phyloP scores from a whole-genome alignment of 2,797 vertebrate species.

The Crenuchus spilurus region DNA sequence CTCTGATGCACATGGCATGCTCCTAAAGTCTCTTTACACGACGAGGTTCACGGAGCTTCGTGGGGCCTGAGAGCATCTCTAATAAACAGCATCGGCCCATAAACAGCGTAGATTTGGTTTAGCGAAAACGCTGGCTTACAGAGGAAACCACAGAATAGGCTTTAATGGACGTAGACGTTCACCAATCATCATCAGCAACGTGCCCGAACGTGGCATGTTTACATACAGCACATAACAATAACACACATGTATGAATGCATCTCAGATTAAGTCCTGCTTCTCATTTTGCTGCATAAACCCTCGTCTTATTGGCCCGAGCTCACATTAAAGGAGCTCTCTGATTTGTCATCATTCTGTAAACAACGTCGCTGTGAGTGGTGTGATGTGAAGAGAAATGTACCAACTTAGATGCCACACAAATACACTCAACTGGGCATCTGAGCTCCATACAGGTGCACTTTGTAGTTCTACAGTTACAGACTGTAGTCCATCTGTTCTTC shows the following conservation, averaged over 20 bases:
- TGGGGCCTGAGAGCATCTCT: not conserved
- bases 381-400: too few species aligned
- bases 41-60: slow-evolving; percentile 11
- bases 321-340: too few species aligned
- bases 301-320: not conserved
- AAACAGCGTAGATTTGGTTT: slow-evolving; percentile 26
- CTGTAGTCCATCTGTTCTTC: too few species aligned
- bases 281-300: too few species aligned
- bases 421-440: too few species aligned
- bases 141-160: not conserved
- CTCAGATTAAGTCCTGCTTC: not conserved
- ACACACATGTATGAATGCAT: not conserved
- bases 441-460: too few species aligned
- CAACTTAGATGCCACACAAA: too few species aligned
- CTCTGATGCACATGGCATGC: slow-evolving; percentile 25
- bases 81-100: slow-evolving; percentile 3
- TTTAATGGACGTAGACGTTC: not conserved
- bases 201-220: not conserved
- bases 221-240: not conserved
- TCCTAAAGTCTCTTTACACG: slow-evolving; percentile 17
- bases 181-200: not conserved
- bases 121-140: not conserved
- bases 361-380: too few species aligned
- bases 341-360: too few species aligned
- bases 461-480: too few species aligned